Base-by-base conservation (phyloP, 2,888 invertebrate species). In the Apomyelois bistriatella region DNA sequence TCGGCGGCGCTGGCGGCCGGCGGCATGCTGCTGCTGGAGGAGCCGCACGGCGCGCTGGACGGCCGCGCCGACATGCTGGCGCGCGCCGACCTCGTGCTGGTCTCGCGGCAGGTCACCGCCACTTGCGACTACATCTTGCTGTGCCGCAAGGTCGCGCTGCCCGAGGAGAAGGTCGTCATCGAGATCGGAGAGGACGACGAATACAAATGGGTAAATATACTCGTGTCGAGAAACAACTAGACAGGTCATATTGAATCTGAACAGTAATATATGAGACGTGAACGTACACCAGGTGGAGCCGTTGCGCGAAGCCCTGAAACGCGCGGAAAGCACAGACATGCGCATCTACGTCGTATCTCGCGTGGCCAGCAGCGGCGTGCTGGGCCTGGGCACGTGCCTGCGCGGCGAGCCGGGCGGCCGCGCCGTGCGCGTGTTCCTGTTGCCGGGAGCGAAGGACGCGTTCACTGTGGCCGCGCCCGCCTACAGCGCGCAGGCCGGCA, bases 351-450 rank as follows among this genome's bases (percentile, higher is more conserved):
- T 96, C 35, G 93, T 95, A 52, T 92, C 94, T 54, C 93, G 94
- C 41, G 93, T 94, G 65, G 91, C 94, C 55, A 77, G 92, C 22
- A 92, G 93, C 76, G 99, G 99, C 58, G 91, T 96, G 58, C 91
- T 98, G 53, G 99, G 99, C 43, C 91, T 99, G 75, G 94, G 95
- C 70, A 95, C 97, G 74, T 99, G 99, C 81, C 91, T 99, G 62
- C 94, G 95, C 70, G 94, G 93, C 66, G 99, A 99, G 91, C 92
- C 94, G 4, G 97, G 97, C 60, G 98, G 98, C 15, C 87, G 91
- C 55, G 93, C 93, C 65, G 92, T 96, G 38, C 93, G 97, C 72
- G 93, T 93, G 55, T 91, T 94, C 56, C 94, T 94, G 71, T 91
- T 95, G 61, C 94, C 94, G 8, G 94, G 93, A 64, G 87, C 88